These are phyloP conservation scores for Formica exsecta DNA, from an alignment of 1,140 invertebrate genomes.

Conservation along the genomic window DNA sequence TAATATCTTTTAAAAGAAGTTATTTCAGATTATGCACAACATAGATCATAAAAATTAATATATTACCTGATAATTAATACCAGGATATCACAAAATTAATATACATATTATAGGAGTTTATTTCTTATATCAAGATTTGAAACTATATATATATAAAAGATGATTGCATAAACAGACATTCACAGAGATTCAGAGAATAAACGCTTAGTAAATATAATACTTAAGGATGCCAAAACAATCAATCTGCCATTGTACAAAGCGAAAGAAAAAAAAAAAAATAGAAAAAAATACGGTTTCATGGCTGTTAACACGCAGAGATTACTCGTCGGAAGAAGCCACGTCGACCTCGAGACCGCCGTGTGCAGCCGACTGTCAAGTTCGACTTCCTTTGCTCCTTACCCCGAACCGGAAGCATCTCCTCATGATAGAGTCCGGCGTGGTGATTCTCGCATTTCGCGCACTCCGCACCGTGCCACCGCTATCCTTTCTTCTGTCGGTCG, in stretches of 20 bases:
- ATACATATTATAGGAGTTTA: not conserved
- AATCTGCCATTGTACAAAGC: not conserved
- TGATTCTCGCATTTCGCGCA: conserved; percentile 48
- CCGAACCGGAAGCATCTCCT: conserved; percentile 56
- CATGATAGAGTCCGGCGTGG: conserved; percentile 56
- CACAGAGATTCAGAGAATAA: not conserved
- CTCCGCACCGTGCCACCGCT: conserved; percentile 28
- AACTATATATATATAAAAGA: too few relatives aligned
- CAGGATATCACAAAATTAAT: not conserved
- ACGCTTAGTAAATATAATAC: not conserved
- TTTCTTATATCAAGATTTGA: not conserved
- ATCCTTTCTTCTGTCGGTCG: conserved; percentile 26
- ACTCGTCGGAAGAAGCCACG: conserved; percentile 3
- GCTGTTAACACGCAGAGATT: not conserved
- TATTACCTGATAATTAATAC: not conserved
- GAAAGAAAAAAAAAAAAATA: too few relatives aligned
- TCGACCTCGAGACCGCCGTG: conserved; percentile 42
- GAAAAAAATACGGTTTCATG: not conserved
- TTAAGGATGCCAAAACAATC: not conserved
- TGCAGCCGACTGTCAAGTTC: conserved; percentile 37
- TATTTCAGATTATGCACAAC: not conserved
- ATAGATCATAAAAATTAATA: not conserved
- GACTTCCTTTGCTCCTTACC: conserved; percentile 56
- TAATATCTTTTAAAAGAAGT: not conserved
- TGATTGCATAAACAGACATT: too few relatives aligned